A percentile compares a stretch with the other conserved stretches of the same genome.
These are phyloP conservation scores for Archocentrus centrarchus DNA, from an alignment of 2,113 vertebrate species.

Conservation along the genomic window DNA sequence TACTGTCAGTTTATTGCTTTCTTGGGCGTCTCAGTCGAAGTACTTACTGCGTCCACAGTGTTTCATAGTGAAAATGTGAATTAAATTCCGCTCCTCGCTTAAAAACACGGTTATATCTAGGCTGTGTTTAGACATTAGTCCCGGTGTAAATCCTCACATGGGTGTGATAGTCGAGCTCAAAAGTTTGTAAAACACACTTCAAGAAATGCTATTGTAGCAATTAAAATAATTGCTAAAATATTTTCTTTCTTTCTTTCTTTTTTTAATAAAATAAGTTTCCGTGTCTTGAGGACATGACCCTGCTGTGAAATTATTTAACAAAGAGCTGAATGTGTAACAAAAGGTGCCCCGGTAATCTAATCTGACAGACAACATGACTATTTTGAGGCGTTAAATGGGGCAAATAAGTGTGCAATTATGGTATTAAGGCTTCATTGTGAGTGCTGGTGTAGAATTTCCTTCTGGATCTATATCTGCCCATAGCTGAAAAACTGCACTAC, in stretches of 20 bases:
- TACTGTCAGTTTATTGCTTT: background rate
- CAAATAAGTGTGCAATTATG: slow-evolving; percentile 46
- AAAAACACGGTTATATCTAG: background rate
- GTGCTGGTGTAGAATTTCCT: slow-evolving; percentile 33
- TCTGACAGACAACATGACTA: slow-evolving; percentile 8
- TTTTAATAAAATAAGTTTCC: background rate
- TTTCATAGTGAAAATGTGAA: background rate
- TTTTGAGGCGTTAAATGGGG: slow-evolving; percentile 5
- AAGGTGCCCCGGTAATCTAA: slow-evolving; percentile 28
- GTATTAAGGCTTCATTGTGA: slow-evolving; percentile 45
- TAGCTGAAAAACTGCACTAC: slow-evolving; percentile 52
- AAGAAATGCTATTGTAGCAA: background rate
- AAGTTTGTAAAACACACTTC: background rate
- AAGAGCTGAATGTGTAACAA: slow-evolving; percentile 14
- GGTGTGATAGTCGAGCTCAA: background rate
- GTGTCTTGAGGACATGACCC: background rate
- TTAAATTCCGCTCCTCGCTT: background rate
- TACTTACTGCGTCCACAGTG: background rate
- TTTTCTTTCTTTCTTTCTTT: no score
- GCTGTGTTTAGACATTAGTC: background rate
- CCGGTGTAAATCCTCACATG: slow-evolving; percentile 39
- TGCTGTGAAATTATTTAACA: background rate
- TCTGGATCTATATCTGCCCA: slow-evolving; percentile 31
- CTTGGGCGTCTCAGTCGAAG: background rate
- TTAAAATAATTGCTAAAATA: no score